Base-by-base conservation (phyloP, 1,140 invertebrate species). In the Planococcus citri region DNA sequence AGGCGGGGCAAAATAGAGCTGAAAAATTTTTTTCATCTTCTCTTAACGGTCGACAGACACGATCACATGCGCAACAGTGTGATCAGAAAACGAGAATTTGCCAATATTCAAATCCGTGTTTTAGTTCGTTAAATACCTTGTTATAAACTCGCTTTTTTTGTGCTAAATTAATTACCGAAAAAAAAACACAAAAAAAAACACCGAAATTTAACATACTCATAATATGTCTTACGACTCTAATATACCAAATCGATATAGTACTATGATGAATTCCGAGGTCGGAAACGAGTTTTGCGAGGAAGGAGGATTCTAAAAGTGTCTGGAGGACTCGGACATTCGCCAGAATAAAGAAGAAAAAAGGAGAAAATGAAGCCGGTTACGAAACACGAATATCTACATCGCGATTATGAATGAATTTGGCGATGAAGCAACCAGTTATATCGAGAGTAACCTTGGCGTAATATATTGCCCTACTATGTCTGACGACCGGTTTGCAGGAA, bases 381-480 rank as follows among this genome's bases (percentile, higher is more conserved):
- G 41, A 51, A 51, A 51, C 41, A 51, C 41, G 41, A 51, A 51
- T 51, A 51, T 51, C 41, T 51, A 51, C 41, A 51, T 64, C 20
- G 60, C 60, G 60, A 64, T 64, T 64, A 64, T 64, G 60, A 64
- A 64, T 64, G 60, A 64, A 64, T 64, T 64, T 64, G 60, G 60
- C 60, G 60, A 64, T 64, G 60, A 64, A 64, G 60, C 60, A 64
- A 64, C 60, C 60, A 64, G 60, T 64, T 64, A 64, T 64, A 64
- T 64, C 22, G 60, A 64, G 60, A 64, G 60, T 64, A 64, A 64
- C 60, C 60, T 64, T 64, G 60, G 25, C 60, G 60, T 64, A 64
- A 64, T 64, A 64, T 64, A 64, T 64, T 64, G 60, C 60, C 60
- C 60, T 27, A 64, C 60, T 64, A 27, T 64, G 60, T 64, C 22